These are phyloP conservation scores for Pipa parva DNA, from an alignment of 2,113 vertebrate genomes.

Conservation along the genomic window DNA sequence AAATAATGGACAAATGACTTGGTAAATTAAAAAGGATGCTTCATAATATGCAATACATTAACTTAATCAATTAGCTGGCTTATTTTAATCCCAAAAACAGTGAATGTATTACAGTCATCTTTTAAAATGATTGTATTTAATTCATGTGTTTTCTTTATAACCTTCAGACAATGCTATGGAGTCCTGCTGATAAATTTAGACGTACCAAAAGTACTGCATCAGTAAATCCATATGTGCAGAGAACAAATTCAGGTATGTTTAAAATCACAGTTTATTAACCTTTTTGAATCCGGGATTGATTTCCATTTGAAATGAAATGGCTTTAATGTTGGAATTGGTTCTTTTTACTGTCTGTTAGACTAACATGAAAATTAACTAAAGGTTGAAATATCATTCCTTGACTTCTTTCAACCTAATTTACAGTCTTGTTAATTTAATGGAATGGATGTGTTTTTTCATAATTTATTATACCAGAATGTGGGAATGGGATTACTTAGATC, in stretches of 20 bases:
- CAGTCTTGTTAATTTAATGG: no score
- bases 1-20: neutral
- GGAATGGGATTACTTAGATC: no score
- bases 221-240: slow-evolving; percentile 4
- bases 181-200: neutral
- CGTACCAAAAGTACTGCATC: neutral
- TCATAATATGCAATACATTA: neutral
- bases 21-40: neutral
- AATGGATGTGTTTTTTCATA: no score
- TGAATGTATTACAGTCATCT: neutral
- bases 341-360: no score
- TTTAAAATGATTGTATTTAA: neutral
- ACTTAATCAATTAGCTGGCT: neutral
- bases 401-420: no score
- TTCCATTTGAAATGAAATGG: no score
- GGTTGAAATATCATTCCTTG: no score
- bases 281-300: no score
- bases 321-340: no score
- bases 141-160: neutral
- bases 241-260: neutral
- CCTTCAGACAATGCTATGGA: neutral
- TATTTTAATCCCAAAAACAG: neutral
- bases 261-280: no score
- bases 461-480: no score
- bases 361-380: no score